phyloP scores from a whole-genome alignment of 1,140 invertebrate genomes.

The Ladona fulva region DNA sequence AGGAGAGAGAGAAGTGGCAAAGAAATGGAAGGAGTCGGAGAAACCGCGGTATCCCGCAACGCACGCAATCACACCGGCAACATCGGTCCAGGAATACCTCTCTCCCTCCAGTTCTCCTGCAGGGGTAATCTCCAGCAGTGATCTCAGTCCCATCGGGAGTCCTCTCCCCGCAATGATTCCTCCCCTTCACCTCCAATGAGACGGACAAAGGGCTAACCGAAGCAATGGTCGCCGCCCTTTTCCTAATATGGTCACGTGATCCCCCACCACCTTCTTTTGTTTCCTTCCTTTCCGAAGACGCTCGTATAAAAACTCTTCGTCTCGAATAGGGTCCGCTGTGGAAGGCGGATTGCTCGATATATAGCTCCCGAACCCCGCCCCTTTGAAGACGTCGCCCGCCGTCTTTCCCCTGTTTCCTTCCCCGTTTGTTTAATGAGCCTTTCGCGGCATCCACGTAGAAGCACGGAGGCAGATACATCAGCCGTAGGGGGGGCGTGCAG shows the following conservation, averaged over 20 bases:
- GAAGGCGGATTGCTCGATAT: too few relatives aligned
- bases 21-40: neutral
- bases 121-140: neutral
- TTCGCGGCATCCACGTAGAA: too few relatives aligned
- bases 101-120: neutral
- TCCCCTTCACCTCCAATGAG: neutral
- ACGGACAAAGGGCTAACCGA: neutral
- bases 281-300: neutral
- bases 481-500: too few relatives aligned
- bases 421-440: too few relatives aligned
- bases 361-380: too few relatives aligned
- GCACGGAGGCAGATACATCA: too few relatives aligned
- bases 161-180: neutral
- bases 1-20: neutral
- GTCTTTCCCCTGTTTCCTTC: too few relatives aligned
- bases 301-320: neutral
- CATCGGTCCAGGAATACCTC: neutral
- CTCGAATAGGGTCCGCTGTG: too few relatives aligned
- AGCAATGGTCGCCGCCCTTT: neutral
- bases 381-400: too few relatives aligned
- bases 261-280: neutral
- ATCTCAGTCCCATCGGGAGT: neutral
- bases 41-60: neutral
- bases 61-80: neutral
- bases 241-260: neutral